phyloP scores from a whole-genome alignment of 2,888 invertebrate genomes.

The Cheilosia grossa region DNA sequence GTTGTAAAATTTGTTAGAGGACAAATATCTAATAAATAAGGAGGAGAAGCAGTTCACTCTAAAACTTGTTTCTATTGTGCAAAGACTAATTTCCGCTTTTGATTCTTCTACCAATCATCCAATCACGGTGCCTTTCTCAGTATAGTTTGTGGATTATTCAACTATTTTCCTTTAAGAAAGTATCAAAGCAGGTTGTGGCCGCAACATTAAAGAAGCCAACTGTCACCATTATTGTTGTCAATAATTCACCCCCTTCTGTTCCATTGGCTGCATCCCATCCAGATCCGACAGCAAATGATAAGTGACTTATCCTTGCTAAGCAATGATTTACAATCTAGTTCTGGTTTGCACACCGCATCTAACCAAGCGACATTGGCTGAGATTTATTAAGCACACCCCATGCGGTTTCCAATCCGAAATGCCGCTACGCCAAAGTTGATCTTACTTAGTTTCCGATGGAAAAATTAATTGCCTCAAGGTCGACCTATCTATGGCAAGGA shows the following conservation, averaged over 20 bases:
- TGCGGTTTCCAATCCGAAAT: slow-evolving; percentile 38
- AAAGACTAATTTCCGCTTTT: too few relatives aligned
- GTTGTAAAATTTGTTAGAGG: too few relatives aligned
- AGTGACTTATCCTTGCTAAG: slow-evolving; percentile 10
- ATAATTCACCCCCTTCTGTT: slow-evolving; percentile 5
- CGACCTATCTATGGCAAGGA: background rate
- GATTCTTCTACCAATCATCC: too few relatives aligned
- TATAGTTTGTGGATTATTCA: too few relatives aligned
- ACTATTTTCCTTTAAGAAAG: too few relatives aligned
- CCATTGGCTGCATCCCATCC: slow-evolving; percentile 4
- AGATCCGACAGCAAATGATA: slow-evolving; percentile 9
- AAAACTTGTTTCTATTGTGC: too few relatives aligned
- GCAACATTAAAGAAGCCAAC: too few relatives aligned
- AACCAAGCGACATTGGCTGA: slow-evolving; percentile 42
- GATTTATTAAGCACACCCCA: slow-evolving; percentile 40
- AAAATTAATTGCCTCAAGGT: slow-evolving; percentile 43
- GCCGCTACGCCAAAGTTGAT: slow-evolving; percentile 36
- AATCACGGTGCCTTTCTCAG: too few relatives aligned
- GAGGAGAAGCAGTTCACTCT: too few relatives aligned
- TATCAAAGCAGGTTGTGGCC: too few relatives aligned
- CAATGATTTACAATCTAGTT: slow-evolving; percentile 46
- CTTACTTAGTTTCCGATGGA: slow-evolving; percentile 46
- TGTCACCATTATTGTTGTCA: background rate
- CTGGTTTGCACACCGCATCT: slow-evolving; percentile 24
- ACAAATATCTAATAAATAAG: too few relatives aligned